These are phyloP conservation scores for Drosophila testacea DNA, from an alignment of 2,888 invertebrate genomes.

Conservation along the genomic window DNA sequence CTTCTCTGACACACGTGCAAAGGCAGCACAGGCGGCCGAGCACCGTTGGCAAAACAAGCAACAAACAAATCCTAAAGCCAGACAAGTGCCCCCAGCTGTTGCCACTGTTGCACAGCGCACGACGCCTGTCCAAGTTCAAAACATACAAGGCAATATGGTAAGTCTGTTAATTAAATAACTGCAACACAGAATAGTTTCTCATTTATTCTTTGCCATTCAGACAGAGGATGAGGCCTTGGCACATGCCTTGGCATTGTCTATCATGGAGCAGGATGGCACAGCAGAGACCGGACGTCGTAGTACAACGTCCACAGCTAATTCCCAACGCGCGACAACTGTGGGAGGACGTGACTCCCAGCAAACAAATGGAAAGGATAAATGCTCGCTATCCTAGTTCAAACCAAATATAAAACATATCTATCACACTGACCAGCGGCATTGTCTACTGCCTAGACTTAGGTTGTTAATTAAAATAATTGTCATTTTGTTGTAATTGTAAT, in stretches of 20 bases:
- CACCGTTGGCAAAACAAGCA: conserved; percentile 76
- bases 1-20: conserved; percentile 61
- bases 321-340: conserved; percentile 69
- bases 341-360: conserved; percentile 74
- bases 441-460: conserved; percentile 38
- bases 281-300: conserved; percentile 70
- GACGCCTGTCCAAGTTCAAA: conserved; percentile 79
- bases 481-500: conserved; percentile 51
- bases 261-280: conserved; percentile 87
- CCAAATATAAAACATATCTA: conserved; percentile 43
- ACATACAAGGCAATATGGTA: conserved; percentile 90
- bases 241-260: conserved; percentile 91
- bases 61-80: conserved; percentile 65
- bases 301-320: conserved; percentile 38
- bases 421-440: conserved; percentile 61
- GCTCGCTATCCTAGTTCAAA: conserved; percentile 81
- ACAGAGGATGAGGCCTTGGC: conserved; percentile 97
- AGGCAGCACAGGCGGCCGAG: conserved; percentile 82
- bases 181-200: neutral
- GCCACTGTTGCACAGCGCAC: conserved; percentile 49
- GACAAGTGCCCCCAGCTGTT: conserved; percentile 39
- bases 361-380: conserved; percentile 82
- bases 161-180: conserved; percentile 41
- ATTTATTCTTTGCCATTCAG: conserved; percentile 82
- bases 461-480: conserved; percentile 49